A percentile compares a stretch with the other conserved stretches of the same genome.
These are phyloP conservation scores for Phanerotoma sp. DNA, from an alignment of 2,888 invertebrate genomes.

Conservation along the genomic window DNA sequence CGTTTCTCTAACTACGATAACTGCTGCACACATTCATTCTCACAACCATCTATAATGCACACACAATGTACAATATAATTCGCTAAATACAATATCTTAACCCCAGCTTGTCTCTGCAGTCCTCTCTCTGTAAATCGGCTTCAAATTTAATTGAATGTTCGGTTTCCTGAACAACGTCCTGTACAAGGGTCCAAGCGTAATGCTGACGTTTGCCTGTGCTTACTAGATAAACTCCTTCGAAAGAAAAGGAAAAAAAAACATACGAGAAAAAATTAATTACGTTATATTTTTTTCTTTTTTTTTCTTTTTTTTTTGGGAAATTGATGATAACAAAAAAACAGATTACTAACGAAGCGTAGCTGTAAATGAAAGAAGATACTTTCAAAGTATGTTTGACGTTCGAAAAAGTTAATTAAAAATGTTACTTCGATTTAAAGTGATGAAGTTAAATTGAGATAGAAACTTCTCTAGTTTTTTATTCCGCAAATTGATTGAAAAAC, in stretches of 20 bases:
- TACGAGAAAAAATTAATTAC: neutral
- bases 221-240: slow-evolving; percentile 1
- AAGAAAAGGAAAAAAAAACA: no score
- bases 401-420: no score
- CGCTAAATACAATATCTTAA: neutral
- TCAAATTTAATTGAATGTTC: slow-evolving; percentile 27
- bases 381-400: no score
- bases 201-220: neutral
- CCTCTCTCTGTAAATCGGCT: neutral
- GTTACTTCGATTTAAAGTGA: no score
- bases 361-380: no score
- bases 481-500: no score
- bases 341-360: no score
- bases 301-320: neutral
- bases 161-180: slow-evolving; percentile 16
- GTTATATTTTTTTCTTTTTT: no score
- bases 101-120: neutral
- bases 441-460: no score
- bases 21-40: no score
- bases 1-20: neutral
- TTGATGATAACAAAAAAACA: neutral
- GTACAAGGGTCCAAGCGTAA: no score
- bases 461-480: no score
- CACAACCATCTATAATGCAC: neutral
- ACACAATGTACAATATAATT: slow-evolving; percentile 1